Base-by-base conservation (phyloP, 2,113 vertebrate species). In the Stigmatopora nigra region DNA sequence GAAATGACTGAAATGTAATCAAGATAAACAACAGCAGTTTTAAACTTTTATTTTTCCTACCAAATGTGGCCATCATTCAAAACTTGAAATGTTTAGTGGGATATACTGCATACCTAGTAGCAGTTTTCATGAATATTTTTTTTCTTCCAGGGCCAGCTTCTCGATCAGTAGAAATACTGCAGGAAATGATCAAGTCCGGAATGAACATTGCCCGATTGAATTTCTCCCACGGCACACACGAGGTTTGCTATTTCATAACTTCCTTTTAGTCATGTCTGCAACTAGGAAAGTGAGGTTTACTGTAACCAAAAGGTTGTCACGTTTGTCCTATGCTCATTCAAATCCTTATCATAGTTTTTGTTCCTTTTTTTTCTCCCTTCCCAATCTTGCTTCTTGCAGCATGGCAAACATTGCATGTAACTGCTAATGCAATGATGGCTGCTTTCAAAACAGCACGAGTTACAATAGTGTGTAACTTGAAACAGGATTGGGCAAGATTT, bases 111-210 rank as follows among this genome's bases (percentile, higher is more conserved):
- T 57, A 2, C 16, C 17, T 58, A 51, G 48, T 22, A n/a, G 63
- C 36, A 12, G 2, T 55, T 51, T n/a, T 51, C 38, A 38, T 5
- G 17, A 4, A 9, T 4, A 60, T 44, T 51, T 57, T 63, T 35
- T 22, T 61, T 58, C 16, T 5, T 67, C 6, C 83, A 99, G 97
- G 97, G 5, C 97, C 97, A 1, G 97, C 91, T 63, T 98, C 96
- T 64, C 92, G 95, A 17, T 92, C 94, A 0, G 94, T 99, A 75
- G 94, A 95, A 0, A 97, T 69, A 1, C 85, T 98, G 83, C 92
- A 94, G 83, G 94, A 99, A 88, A 98, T 99, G 97, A 99, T 99
- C 82, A 98, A 97, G 84, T 94, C 97, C 86, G 97, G 97, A 77
- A 99, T 98, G 96, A 99, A 99, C 38, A 93, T 98, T 67, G 97